Evolutionary conservation across 2,797 vertebrate genomes (phyloP), one percentile per base, ranked within the genome.

Genomic region (Syngnathus rostellatus): DNA sequence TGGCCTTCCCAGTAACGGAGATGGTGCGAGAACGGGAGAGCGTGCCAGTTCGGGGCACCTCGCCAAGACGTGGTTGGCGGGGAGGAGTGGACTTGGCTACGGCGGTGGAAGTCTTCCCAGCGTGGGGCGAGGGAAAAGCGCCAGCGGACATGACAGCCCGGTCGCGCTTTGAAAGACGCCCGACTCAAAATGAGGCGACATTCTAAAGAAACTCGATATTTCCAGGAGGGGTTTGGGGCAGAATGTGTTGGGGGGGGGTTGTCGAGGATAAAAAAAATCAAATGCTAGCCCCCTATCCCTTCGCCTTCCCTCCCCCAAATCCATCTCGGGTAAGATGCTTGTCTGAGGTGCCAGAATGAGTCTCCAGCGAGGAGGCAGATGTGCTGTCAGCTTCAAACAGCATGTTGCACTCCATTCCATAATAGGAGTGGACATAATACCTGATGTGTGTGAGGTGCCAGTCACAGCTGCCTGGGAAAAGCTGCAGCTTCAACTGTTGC

Each of bases 341-440:
- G 91, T 94, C 92, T 92, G 90, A 92, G 90, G 92, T 92, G 89
- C 89, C 92, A 92, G 76, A 85, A 88, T 89, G 90, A 92, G 91
- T 94, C 93, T 90, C 89, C 74, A 83, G 86, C 82, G 87, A 90
- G 83, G 77, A 89, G 87, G 87, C 88, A 94, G 91, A 94, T 93
- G 88, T 70, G 88, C 91, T 92, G 93, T 94, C 92, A 93, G 89
- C 88, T 92, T 80, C 88, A 88, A 92, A 91, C 90, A 90, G 83
- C 80, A 82, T 87, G 91, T 87, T 92, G 89, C 89, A 88, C 88
- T 88, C 86, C 81, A 86, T 79, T 81, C 90, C 85, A 89, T 93
- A 92, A 97, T 91, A 86, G 69, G 86, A 93, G 89, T 86, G 92
- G 93, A 94, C 93, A 91, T 84, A 88, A 92, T 92, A 92, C 60